phyloP scores from a whole-genome alignment of 2,113 vertebrate genomes.

The Pionites leucogaster region DNA sequence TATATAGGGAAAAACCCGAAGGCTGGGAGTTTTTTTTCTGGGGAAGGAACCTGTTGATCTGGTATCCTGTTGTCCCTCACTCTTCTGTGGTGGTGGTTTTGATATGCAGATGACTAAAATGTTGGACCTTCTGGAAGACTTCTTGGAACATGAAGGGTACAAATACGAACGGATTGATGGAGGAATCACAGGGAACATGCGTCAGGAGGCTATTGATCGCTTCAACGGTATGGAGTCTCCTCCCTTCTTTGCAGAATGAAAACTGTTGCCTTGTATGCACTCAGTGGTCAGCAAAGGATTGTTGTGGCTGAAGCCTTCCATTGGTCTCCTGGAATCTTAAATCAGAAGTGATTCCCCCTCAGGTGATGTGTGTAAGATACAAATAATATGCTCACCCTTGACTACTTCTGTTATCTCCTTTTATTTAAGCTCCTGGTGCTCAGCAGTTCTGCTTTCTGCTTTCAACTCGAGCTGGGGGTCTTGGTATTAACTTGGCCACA shows the following conservation, averaged over 20 bases:
- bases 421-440: conserved; percentile 88
- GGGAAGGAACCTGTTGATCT: neutral
- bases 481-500: conserved; percentile 97
- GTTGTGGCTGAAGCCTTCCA: neutral
- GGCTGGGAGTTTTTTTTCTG: neutral
- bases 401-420: neutral
- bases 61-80: neutral
- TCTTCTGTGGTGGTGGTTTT: neutral
- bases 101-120: conserved; percentile 93
- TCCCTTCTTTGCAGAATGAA: neutral
- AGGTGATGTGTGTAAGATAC: neutral
- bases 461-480: conserved; percentile 95
- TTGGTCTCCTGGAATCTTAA: neutral
- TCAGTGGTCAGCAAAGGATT: neutral
- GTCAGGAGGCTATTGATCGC: conserved; percentile 96
- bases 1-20: conserved; percentile 9
- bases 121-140: conserved; percentile 95
- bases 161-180: conserved; percentile 97
- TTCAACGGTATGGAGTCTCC: conserved; percentile 85
- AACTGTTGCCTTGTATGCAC: neutral
- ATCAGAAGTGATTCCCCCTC: neutral
- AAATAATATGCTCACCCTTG: neutral
- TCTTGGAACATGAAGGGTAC: conserved; percentile 95
- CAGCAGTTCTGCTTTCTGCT: conserved; percentile 97
- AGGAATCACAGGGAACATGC: conserved; percentile 94